Base-by-base conservation (phyloP, 2,888 invertebrate species). In the Polymixis flavicincta region DNA sequence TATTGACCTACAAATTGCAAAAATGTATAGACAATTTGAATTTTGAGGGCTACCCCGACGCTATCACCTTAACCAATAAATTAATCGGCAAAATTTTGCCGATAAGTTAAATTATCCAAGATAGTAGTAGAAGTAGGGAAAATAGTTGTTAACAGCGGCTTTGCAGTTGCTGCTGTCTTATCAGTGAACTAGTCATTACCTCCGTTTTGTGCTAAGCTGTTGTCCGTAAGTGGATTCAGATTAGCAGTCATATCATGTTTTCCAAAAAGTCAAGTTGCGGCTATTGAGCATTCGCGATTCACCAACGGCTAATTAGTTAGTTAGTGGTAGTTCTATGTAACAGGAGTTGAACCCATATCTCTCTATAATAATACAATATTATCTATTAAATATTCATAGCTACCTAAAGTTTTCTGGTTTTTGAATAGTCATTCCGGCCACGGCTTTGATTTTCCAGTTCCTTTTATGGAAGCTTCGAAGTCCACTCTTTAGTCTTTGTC, bases 381-480 rank as follows among this genome's bases (percentile, higher is more conserved):
- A 22, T 32, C n/a, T n/a, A n/a, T n/a, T n/a, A n/a, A n/a, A 19
- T 45, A 19, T 17, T 28, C 25, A 71, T 68, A 71, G 8, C 11
- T 71, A 96, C 96, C 94, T 96, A 87, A 95, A 97, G 80, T 93
- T 90, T 55, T 94, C 92, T 68, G 91, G 88, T 85, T 94, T 95
- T 85, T 90, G 78, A 83, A 96, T 91, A 91, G 95, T 89, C 88
- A 97, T 82, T 17, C 96, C 96, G 2, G 94, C 92, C 0, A 96
- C 96, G 11, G 96, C 91, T 74, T 93, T 93, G 2, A 96, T 82
- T 87, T 95, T 97, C 97, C 97, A 98, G 2, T 95, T 94, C 83
- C 96, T 95, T 76, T 92, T 94, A 87, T 98, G 97, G 89, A 97
- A 97, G 82, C 95, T 96, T 69, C 96, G 93, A 65, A 98, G 88